phyloP scores from a whole-genome alignment of 2,797 vertebrate species.

The Setipinna tenuifilis region DNA sequence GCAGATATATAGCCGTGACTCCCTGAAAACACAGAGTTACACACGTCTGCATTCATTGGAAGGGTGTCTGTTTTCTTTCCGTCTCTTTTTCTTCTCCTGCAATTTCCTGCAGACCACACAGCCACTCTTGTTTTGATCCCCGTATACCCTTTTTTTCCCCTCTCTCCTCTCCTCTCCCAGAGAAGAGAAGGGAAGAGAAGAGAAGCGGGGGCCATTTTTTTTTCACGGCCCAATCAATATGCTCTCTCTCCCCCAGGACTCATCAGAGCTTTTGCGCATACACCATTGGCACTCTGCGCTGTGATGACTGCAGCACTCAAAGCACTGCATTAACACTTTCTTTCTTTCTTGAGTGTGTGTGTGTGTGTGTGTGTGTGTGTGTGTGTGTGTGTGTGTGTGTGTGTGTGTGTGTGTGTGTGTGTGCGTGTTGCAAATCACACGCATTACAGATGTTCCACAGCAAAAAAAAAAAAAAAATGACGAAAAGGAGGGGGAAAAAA shows the following conservation, averaged over 20 bases:
- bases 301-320: conserved; percentile 31
- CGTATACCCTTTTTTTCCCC: conserved; percentile 17
- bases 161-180: conserved; percentile 35
- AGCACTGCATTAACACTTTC: conserved; percentile 48
- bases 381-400: too few species aligned
- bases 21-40: neutral
- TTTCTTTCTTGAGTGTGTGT: too few species aligned
- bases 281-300: conserved; percentile 38
- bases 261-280: conserved; percentile 41
- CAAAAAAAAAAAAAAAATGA: conserved; percentile 25
- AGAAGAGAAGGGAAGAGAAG: conserved; percentile 34
- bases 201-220: conserved; percentile 29
- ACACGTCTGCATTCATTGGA: neutral
- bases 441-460: conserved; percentile 48
- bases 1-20: conserved; percentile 41
- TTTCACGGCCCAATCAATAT: conserved; percentile 40
- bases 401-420: too few species aligned
- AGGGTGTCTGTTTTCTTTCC: neutral
- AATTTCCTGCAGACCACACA: neutral
- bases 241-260: conserved; percentile 38
- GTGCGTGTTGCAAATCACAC: conserved; percentile 49
- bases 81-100: neutral
- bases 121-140: conserved; percentile 39
- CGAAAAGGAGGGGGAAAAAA: too few species aligned
- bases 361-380: too few species aligned